Percentiles rank a stretch among this genome's conserved stretches.
These are phyloP conservation scores for Caradrina clavipalpis DNA, from an alignment of 2,888 invertebrate genomes.

Conservation along the genomic window DNA sequence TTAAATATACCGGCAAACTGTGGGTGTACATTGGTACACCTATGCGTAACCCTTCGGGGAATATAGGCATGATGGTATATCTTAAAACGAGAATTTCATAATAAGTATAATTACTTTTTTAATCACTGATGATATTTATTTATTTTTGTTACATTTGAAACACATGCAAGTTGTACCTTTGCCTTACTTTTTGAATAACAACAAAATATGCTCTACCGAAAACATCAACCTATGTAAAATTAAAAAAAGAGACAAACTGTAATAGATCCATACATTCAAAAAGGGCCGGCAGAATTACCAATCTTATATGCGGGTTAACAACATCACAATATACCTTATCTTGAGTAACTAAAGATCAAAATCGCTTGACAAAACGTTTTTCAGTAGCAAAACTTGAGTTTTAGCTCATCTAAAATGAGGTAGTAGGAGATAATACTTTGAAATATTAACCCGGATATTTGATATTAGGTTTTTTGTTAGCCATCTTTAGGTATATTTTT, in stretches of 20 bases:
- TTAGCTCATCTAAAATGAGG: constrained; percentile 62
- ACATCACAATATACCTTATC: constrained; percentile 63
- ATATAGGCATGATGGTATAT: too few relatives aligned
- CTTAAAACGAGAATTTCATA: too few relatives aligned
- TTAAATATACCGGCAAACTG: too few relatives aligned
- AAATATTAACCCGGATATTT: constrained; percentile 73
- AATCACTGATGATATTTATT: too few relatives aligned
- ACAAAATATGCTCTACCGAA: not conserved
- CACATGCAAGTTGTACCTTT: too few relatives aligned
- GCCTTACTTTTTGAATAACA: not conserved
- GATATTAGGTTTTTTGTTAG: constrained; percentile 67
- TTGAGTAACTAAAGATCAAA: constrained; percentile 66
- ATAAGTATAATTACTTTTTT: too few relatives aligned
- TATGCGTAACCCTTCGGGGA: too few relatives aligned
- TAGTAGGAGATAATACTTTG: constrained; percentile 60
- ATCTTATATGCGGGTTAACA: constrained; percentile 43
- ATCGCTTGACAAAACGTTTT: constrained; percentile 49
- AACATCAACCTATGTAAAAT: constrained; percentile 73
- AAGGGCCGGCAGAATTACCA: constrained; percentile 74
- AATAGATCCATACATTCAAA: constrained; percentile 86
- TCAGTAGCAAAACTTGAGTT: constrained; percentile 11
- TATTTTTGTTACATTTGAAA: too few relatives aligned
- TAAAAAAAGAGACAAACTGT: constrained; percentile 78
- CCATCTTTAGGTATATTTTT: constrained; percentile 28
- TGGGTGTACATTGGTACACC: too few relatives aligned